Evolutionary conservation across 2,888 invertebrate genomes (phyloP).

Genomic region (Galeruca laticollis): DNA sequence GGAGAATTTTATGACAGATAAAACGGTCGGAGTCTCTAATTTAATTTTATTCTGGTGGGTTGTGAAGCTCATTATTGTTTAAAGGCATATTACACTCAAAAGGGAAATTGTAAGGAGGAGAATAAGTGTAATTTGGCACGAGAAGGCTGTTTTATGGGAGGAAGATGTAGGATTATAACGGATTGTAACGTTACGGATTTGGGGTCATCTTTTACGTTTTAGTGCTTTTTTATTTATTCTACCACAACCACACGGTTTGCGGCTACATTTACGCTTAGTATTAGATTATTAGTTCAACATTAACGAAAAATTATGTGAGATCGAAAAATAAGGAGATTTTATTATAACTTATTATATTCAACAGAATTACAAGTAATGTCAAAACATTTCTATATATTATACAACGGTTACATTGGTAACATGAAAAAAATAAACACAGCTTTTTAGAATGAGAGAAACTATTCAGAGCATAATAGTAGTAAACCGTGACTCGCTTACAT

Average conservation of each 20-base stretch:
- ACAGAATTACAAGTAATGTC: too few relatives aligned
- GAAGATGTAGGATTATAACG: conserved; percentile 35
- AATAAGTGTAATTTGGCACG: conserved; percentile 22
- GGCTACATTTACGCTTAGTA: conserved; percentile 16
- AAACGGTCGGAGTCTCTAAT: conserved; percentile 41
- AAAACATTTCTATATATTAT: too few relatives aligned
- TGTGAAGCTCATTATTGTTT: conserved; percentile 49
- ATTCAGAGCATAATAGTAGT: too few relatives aligned
- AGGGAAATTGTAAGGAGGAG: conserved; percentile 29
- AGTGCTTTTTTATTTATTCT: conserved; percentile 37
- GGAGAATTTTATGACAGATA: conserved; percentile 13
- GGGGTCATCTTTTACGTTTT: conserved; percentile 32
- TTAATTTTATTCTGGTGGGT: conserved; percentile 44
- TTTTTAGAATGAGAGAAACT: too few relatives aligned
- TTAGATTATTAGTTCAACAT: conserved; percentile 32
- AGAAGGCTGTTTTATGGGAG: conserved; percentile 30
- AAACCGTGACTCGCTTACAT: too few relatives aligned
- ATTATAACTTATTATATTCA: too few relatives aligned
- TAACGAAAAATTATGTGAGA: background rate
- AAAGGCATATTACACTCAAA: conserved; percentile 46
- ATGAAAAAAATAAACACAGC: too few relatives aligned
- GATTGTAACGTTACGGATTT: conserved; percentile 36
- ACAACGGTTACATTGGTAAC: too few relatives aligned
- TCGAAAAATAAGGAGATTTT: conserved; percentile 1
- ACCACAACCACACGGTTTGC: conserved; percentile 21